A percentile compares a stretch with the other conserved stretches of the same genome.
Evolutionary conservation across 2,888 invertebrate genomes (phyloP).

Genomic region (Steinernema scapterisci): DNA sequence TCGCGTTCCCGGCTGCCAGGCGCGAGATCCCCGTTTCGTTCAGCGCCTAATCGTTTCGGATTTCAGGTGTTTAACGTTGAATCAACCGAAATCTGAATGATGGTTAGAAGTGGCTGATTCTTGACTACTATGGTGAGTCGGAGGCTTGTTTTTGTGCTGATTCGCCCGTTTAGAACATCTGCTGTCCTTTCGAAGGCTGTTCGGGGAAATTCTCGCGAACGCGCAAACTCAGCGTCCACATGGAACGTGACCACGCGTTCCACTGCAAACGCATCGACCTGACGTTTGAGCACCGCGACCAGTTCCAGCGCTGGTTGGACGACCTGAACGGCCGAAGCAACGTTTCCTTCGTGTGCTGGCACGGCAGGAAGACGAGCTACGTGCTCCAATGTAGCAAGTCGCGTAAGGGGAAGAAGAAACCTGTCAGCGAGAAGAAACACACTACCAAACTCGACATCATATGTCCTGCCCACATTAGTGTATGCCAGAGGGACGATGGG

Average conservation of each 20-base stretch:
- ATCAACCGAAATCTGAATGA: not conserved
- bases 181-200: slow-evolving; percentile 16
- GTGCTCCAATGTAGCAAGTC: slow-evolving; percentile 19
- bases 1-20: not conserved
- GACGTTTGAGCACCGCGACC: not conserved
- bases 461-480: slow-evolving; percentile 5
- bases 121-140: slow-evolving; percentile 11
- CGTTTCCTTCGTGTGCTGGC: slow-evolving; percentile 23
- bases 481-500: slow-evolving; percentile 3
- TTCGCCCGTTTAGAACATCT: slow-evolving; percentile 14
- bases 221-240: slow-evolving; percentile 16
- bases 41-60: not conserved
- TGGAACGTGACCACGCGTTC: slow-evolving; percentile 19
- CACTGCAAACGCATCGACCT: slow-evolving; percentile 24
- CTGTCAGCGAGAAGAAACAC: slow-evolving; percentile 15
- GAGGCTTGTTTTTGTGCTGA: no score
- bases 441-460: slow-evolving; percentile 15
- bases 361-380: slow-evolving; percentile 14
- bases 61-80: slow-evolving; percentile 8
- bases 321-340: slow-evolving; percentile 14
- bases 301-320: slow-evolving; percentile 13
- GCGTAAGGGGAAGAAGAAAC: slow-evolving; percentile 10
- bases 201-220: slow-evolving; percentile 20
- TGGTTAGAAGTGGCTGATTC: slow-evolving; percentile 16
- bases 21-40: not conserved